These are phyloP conservation scores for Euura saliciscinereae DNA, from an alignment of 1,140 invertebrate species.

Conservation along the genomic window DNA sequence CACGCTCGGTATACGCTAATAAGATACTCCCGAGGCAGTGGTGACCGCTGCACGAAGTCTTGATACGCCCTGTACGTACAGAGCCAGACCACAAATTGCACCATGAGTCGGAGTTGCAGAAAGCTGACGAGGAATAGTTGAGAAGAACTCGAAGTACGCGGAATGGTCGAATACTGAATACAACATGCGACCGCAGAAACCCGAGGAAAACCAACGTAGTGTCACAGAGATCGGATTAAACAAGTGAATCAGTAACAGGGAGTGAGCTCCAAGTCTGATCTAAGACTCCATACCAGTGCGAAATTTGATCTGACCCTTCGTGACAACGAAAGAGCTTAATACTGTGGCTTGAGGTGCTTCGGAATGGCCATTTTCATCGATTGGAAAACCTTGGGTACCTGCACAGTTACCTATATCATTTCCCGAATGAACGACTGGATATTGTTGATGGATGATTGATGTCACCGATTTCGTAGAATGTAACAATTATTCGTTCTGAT, in stretches of 20 bases:
- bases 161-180: background rate
- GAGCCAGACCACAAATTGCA: background rate
- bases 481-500: no score
- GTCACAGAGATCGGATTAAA: background rate
- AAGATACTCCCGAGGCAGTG: background rate
- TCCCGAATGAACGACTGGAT: background rate
- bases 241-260: no score
- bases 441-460: no score
- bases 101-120: background rate
- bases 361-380: background rate
- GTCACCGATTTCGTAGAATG: no score
- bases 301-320: background rate
- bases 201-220: background rate
- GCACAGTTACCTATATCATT: background rate
- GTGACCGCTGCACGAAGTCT: background rate
- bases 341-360: background rate
- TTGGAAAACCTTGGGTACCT: background rate
- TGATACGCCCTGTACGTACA: background rate
- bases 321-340: background rate
- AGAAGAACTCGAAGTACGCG: background rate
- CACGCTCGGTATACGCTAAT: background rate
- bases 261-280: background rate
- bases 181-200: background rate
- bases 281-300: conserved; percentile 1
- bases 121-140: background rate